Base-by-base conservation (phyloP, 2,113 vertebrate genomes). In the Stegostoma tigrinum region DNA sequence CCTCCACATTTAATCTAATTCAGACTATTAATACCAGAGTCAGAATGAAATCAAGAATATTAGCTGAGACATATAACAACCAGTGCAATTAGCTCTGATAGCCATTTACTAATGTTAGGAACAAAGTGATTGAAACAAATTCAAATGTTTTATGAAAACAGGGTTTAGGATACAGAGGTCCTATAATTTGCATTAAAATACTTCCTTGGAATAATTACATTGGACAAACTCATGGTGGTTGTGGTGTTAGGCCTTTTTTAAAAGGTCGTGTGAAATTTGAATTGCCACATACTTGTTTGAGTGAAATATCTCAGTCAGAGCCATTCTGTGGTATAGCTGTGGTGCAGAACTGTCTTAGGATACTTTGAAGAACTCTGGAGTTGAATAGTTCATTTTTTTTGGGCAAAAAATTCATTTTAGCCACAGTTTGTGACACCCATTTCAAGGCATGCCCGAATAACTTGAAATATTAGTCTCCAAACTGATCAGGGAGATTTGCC, bases 361-460 rank as follows among this genome's bases (percentile, higher is more conserved):
- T 75, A 75, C 94, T 95, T 52, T 72, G 68, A 95, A 72, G 38
- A 95, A 48, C 94, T 45, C 94, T 72, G 52, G 94, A 95, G 94
- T 75, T 70, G 67, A 68, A 95, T 72, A 72, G 94, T 45, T 75
- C 68, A 95, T 61, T 3, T 68, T 75, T 95, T 70, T 70, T 48
- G 12, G 42, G 52, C 30, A 72, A 68, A 95, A 75, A 95, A 75
- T 95, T 70, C 94, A 95, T 95, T 70, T 95, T 95, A 30, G 8
- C 68, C 68, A 95, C 34, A 45, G 23, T 70, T 52, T 45, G 67
- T 95, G 94, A 95, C 68, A 52, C 45, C 68, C 67, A 95, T 72
- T 95, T 95, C 94, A 95, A 95, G 68, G 42, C 21, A 15, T 72
- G 72, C 94, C 94, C 75, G 68, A 95, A 34, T 24, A 24, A 48